A percentile compares a stretch with the other conserved stretches of the same genome.
These are phyloP conservation scores for Botia almorhae DNA, from an alignment of 2,797 vertebrate species.

Conservation along the genomic window DNA sequence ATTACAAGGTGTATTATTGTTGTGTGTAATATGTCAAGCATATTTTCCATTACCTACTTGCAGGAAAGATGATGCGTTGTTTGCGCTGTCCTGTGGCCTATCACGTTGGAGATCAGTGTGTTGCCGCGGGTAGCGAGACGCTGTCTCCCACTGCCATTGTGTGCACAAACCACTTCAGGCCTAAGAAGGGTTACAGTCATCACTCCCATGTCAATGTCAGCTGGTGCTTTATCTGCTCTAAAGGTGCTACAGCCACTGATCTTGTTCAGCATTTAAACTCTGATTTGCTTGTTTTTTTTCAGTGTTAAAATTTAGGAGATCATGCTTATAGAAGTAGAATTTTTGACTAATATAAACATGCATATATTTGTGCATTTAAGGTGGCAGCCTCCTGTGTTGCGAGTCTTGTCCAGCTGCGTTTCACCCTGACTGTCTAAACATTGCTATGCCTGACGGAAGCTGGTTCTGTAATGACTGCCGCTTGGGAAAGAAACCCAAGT, in stretches of 20 bases:
- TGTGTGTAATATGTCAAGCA: neutral
- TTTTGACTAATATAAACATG: conserved; percentile 1
- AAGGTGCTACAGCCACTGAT: conserved; percentile 79
- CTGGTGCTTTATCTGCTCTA: conserved; percentile 99
- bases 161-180: conserved; percentile 92
- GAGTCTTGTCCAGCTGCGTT: conserved; percentile 98
- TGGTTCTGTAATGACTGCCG: conserved; percentile 99
- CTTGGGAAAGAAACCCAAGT: conserved; percentile 92
- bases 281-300: neutral
- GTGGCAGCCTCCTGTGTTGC: conserved; percentile 93
- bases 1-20: no score
- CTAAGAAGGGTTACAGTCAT: conserved; percentile 91
- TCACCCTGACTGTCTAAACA: conserved; percentile 96
- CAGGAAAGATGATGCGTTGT: conserved; percentile 93
- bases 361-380: conserved; percentile 67
- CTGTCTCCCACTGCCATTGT: conserved; percentile 87
- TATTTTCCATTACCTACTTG: neutral
- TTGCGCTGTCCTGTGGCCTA: conserved; percentile 94
- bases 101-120: conserved; percentile 88
- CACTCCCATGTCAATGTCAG: conserved; percentile 97
- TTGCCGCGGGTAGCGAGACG: conserved; percentile 90
- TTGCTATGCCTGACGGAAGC: conserved; percentile 97
- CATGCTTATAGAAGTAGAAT: no score
- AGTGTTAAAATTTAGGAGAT: neutral
- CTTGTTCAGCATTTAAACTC: neutral